Evolutionary conservation across 2,113 vertebrate species (phyloP), one percentile per base, ranked within the genome.

Genomic region (Syngnathus typhle): DNA sequence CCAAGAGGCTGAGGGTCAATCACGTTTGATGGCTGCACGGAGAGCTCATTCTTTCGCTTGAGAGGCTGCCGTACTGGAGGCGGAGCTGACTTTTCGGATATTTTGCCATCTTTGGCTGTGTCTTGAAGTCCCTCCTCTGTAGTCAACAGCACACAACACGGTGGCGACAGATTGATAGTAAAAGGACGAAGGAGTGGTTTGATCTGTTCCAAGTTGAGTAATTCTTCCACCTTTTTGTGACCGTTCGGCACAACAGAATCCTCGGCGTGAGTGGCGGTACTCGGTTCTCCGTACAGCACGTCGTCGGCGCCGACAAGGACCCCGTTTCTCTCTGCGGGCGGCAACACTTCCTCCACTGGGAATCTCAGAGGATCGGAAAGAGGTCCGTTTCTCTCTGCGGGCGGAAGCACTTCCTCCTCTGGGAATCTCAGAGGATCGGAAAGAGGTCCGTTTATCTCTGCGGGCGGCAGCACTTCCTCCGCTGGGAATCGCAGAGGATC

Each of bases 21-120:
- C 27, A 86, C 23, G 52, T 82, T 85, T 21, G 72, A 69, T 0
- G 82, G 79, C n/a, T 83, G 88, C 51, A 86, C 92, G 18, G 92
- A 89, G 19, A 90, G 64, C 39, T 95, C 93, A 18, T 92, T 96
- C 78, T 95, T 95, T 39, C 89, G 87, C 73, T 93, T 91, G 23
- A 94, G 86, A 12, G 93, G 94, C 74, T 92, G 85, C 0, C 92
- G 92, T 54, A 93, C 81, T 69, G 75, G 85, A 15, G 85, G 62
- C 36, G 81, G 66, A 56, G 74, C n/a, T 0, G 65, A 23, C 51
- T 85, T 86, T 38, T 90, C 90, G 37, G 85, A 49, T 39, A 84
- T 88, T 84, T 91, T 93, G 79, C 72, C 85, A 27, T 75, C 87
- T 7, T 85, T 47, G 1, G 68, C 65, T 7, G 46, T 2, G 0